Base-by-base conservation (phyloP, 2,113 vertebrate species). In the Chinchilla lanigera region DNA sequence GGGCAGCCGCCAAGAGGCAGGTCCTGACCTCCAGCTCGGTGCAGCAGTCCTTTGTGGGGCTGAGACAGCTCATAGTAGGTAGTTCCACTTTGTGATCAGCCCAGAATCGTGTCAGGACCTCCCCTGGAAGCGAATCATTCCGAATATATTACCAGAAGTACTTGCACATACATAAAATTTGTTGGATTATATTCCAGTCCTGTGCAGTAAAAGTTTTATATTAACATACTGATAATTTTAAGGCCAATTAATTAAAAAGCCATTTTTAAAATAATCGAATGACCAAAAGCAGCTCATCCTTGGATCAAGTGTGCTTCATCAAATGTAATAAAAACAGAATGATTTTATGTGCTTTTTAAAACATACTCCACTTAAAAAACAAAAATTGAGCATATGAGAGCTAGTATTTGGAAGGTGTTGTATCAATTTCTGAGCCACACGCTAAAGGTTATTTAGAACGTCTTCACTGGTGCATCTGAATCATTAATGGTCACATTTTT, bases 11-110 rank as follows among this genome's bases (percentile, higher is more conserved):
- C 58, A 99, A 99, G 98, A 99, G 99, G 92, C 99, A 99, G 98
- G 99, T 99, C 73, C 98, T 99, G 67, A 99, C 98, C 0, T 99
- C 99, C 92, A 99, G 93, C 98, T 99, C 99, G 0, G 99, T 99
- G 90, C 99, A 99, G 11, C 99, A 99, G 96, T 99, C 99, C 67
- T 99, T 99, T 93, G 98, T 98, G 2, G 99, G 99, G 67, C 98
- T 99, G 97, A 99, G 99, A 71, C 99, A 99, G 96, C 99, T 99
- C 54, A 99, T 99, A 20, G 99, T 99, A 98, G 99, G 99, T 99
- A 97, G 58, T 4, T 9, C 35, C 17, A 1, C 67, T 9, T 61
- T 19, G 4, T 67, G 65, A 35, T 14, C 35, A 17, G 35, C 38
- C 22, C 24, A 61, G 60, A 61, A 22, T 61, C 26, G 24, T 28